Percentiles rank a stretch among this genome's conserved stretches.
These are phyloP conservation scores for Antheraea pernyi DNA, from an alignment of 1,140 invertebrate species.

Conservation along the genomic window DNA sequence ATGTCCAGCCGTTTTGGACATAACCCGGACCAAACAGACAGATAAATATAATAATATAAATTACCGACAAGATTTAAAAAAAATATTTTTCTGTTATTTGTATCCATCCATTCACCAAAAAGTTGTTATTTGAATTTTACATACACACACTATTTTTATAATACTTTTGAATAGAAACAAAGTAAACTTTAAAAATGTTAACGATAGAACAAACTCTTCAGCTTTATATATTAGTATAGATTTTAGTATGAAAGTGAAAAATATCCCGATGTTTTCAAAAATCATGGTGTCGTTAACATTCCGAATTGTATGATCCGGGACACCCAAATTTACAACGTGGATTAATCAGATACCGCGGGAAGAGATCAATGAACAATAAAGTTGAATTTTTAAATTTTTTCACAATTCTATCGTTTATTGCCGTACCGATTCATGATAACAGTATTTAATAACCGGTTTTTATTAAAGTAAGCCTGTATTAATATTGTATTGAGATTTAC, in stretches of 20 bases:
- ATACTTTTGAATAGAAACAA: no score
- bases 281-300: background rate
- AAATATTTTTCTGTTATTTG: no score
- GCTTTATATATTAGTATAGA: no score
- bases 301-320: slow-evolving; percentile 10
- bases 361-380: background rate
- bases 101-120: no score
- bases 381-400: slow-evolving; percentile 8
- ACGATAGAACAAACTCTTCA: no score
- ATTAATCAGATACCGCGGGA: slow-evolving; percentile 10
- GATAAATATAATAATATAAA: no score
- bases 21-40: no score
- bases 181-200: no score
- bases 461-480: background rate
- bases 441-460: slow-evolving; percentile 1
- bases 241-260: background rate
- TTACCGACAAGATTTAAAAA: no score
- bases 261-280: background rate
- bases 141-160: no score
- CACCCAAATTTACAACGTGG: slow-evolving; percentile 1
- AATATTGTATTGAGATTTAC: background rate
- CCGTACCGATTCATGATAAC: background rate
- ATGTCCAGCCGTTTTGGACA: no score
- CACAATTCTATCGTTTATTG: slow-evolving; percentile 3
- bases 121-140: no score